Base-by-base conservation (phyloP, 2,113 vertebrate species). In the Forbesichthys papilliferus region DNA sequence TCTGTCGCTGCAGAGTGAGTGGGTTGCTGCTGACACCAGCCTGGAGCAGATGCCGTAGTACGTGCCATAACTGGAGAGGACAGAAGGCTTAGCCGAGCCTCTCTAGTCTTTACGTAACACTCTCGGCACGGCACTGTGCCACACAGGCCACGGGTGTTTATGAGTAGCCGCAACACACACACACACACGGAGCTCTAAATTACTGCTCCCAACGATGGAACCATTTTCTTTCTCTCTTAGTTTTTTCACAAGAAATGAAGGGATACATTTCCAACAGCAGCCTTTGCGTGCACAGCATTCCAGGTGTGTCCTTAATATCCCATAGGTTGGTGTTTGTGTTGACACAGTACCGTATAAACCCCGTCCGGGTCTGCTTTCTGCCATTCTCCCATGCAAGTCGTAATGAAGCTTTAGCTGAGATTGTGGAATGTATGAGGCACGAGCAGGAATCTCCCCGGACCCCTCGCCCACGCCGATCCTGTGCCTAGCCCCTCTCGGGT, bases 41-140 rank as follows among this genome's bases (percentile, higher is more conserved):
- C 51, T 64, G 76, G 48, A 67, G 78, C 75, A 82, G 77, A 83
- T 80, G 78, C 77, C 67, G 66, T 51, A 11, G 49, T 57, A 54
- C 67, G 72, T 57, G 66, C 59, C 56, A 0, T 13, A 20, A 9
- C 36, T 81, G 73, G 81, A 85, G 76, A 83, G 74, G 73, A 83
- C 52, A 70, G 84, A 77, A 63, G 79, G 84, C 78, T 86, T 59
- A 66, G 54, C 81, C 72, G 78, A 84, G 74, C 78, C 80, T 84
- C 75, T 64, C 48, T 52, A n/a, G 79, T 75, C 27, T 67, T 86
- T 86, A 87, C 65, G 68, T 80, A 86, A 88, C 77, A 60, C 66
- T 52, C 64, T 73, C 73, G 60, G 65, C 64, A 60, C 70, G 60
- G 27, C 70, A 48, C 63, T 64, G 34, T 75, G 73, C 77, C 64